These are phyloP conservation scores for Muricea muricata DNA, from an alignment of 92 coral and sea anemone species.

Conservation along the genomic window DNA sequence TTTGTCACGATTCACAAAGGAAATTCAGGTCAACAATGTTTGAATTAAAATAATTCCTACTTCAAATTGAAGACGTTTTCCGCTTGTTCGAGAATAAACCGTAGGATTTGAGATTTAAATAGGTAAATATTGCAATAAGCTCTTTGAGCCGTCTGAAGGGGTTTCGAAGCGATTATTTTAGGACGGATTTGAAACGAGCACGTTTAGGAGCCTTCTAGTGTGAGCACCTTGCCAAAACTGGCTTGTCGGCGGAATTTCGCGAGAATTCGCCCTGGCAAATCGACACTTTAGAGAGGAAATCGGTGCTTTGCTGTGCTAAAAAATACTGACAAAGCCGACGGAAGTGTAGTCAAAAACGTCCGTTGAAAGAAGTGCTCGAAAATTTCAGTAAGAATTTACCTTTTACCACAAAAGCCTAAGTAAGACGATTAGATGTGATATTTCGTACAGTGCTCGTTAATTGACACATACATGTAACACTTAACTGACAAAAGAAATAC, in stretches of 20 bases:
- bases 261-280: not conserved
- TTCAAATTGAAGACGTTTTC: constrained; percentile 30
- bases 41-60: not conserved
- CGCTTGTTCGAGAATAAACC: constrained; percentile 3
- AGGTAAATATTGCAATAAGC: not conserved
- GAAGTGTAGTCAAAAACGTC: not conserved
- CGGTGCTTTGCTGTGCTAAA: not conserved
- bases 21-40: not conserved
- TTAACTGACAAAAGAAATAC: no score
- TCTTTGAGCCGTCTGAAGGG: not conserved
- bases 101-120: not conserved
- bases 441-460: no score
- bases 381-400: not conserved
- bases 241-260: not conserved
- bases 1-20: not conserved
- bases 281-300: not conserved
- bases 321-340: constrained; percentile 3
- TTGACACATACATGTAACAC: no score
- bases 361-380: constrained; percentile 12
- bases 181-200: not conserved
- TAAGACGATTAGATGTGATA: not conserved
- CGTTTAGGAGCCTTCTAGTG: not conserved
- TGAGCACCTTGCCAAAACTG: not conserved
- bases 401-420: not conserved
- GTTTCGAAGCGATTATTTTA: not conserved